Conservation (phyloP, 2,888 invertebrate genomes). For the Phaonia tiefii region DNA sequence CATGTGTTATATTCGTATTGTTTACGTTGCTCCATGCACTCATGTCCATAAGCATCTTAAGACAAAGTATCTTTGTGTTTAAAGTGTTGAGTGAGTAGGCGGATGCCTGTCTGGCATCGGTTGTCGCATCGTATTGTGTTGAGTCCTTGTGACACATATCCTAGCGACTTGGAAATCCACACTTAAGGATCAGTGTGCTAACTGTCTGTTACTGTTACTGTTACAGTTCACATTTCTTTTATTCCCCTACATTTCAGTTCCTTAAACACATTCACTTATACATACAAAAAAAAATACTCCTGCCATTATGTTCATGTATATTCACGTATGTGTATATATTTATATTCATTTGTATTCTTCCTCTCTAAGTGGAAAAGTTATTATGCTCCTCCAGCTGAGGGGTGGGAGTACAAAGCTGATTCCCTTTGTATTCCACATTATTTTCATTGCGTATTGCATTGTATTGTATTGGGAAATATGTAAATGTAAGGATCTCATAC, state of each 20-base stretch:
- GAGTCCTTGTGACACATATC: conserved; percentile 12
- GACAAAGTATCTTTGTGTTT: too few species aligned
- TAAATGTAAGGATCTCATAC: too few species aligned
- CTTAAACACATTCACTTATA: neutral
- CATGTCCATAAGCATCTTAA: too few species aligned
- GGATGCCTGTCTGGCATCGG: too few species aligned
- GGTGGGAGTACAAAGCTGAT: neutral
- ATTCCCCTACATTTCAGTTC: neutral
- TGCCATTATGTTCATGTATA: neutral
- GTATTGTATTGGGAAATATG: neutral
- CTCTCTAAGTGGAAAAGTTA: conserved; percentile 46
- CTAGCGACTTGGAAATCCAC: neutral
- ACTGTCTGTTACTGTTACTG: conserved; percentile 8
- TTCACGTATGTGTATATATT: neutral
- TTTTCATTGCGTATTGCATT: neutral
- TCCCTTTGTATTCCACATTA: neutral
- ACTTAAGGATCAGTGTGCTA: neutral
- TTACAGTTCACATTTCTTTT: neutral
- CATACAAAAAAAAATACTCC: neutral
- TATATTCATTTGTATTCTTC: conserved; percentile 1
- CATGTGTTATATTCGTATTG: too few species aligned
- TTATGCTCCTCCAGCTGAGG: conserved; percentile 51
- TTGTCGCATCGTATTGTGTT: neutral
- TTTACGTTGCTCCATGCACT: too few species aligned
- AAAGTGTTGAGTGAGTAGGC: too few species aligned